These are phyloP conservation scores for Nesogale talazaci DNA, from an alignment of 2,113 vertebrate species.

Conservation along the genomic window DNA sequence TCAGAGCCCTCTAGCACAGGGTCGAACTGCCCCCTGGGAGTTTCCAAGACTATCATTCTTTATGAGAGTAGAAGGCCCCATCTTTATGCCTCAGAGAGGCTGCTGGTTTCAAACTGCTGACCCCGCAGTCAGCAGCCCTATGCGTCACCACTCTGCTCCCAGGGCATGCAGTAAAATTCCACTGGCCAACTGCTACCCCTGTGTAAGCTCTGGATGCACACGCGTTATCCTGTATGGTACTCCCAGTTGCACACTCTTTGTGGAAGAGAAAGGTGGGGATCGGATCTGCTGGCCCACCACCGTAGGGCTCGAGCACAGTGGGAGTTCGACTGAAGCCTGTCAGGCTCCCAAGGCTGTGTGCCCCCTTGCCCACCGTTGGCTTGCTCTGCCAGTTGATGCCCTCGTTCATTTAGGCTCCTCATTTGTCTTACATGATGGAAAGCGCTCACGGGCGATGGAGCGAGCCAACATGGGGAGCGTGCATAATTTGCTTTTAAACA, in stretches of 20 bases:
- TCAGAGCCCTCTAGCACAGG: no score
- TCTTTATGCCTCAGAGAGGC: no score
- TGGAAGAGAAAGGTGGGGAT: background rate
- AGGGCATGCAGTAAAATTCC: background rate
- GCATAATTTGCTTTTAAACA: conserved; percentile 78
- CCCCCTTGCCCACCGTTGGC: background rate
- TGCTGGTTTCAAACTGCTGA: no score
- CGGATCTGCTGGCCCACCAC: no score
- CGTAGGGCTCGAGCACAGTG: background rate
- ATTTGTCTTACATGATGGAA: conserved; percentile 70
- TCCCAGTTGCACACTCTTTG: background rate
- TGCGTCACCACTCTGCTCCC: no score
- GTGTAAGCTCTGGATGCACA: background rate
- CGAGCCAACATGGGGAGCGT: conserved; percentile 70
- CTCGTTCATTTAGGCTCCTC: background rate
- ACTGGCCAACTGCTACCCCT: background rate
- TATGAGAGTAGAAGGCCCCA: no score
- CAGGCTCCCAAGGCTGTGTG: background rate
- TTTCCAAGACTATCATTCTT: no score
- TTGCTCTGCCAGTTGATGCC: background rate
- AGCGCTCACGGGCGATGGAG: conserved; percentile 44
- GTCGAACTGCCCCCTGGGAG: no score
- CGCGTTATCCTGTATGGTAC: background rate
- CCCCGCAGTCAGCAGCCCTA: no score
- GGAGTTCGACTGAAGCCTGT: background rate